These are phyloP conservation scores for Casuarius casuarius DNA, from an alignment of 2,113 vertebrate genomes.

Conservation along the genomic window DNA sequence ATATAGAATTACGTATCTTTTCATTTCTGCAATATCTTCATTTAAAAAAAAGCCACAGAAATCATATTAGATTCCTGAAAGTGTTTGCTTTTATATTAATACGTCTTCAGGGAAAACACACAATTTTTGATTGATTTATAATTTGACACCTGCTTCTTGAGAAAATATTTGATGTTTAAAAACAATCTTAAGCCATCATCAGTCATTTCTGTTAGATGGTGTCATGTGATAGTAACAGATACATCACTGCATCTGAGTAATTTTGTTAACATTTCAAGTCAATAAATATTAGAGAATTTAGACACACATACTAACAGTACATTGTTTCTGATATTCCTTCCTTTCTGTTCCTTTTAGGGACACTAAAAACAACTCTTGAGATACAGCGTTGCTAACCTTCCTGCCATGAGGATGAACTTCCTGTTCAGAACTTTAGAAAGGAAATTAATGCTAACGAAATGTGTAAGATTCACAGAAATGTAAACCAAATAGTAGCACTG, in stretches of 20 bases:
- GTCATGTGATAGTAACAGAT: neutral
- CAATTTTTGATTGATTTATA: constrained; percentile 15
- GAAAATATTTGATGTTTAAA: neutral
- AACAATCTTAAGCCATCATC: neutral
- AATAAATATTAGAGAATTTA: neutral
- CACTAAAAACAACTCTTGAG: neutral
- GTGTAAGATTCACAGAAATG: neutral
- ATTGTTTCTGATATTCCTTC: neutral
- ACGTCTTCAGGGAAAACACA: constrained; percentile 14
- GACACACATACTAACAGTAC: neutral
- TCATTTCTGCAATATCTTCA: constrained; percentile 13
- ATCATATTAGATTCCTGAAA: neutral
- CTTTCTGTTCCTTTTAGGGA: neutral
- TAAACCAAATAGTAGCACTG: neutral
- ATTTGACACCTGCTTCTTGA: constrained; percentile 33
- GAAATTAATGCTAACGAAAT: neutral
- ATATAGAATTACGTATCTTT: constrained; percentile 28
- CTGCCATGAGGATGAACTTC: neutral
- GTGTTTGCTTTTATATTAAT: constrained; percentile 53
- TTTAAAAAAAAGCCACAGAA: neutral
- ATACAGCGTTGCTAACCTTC: neutral
- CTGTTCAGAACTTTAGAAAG: neutral
- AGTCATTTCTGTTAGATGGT: neutral
- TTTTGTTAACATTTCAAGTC: neutral
- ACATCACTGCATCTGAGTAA: neutral